Percentiles rank a stretch among this genome's conserved stretches.
phyloP scores from a whole-genome alignment of 2,888 invertebrate species.

The Choristoneura rosaceana region DNA sequence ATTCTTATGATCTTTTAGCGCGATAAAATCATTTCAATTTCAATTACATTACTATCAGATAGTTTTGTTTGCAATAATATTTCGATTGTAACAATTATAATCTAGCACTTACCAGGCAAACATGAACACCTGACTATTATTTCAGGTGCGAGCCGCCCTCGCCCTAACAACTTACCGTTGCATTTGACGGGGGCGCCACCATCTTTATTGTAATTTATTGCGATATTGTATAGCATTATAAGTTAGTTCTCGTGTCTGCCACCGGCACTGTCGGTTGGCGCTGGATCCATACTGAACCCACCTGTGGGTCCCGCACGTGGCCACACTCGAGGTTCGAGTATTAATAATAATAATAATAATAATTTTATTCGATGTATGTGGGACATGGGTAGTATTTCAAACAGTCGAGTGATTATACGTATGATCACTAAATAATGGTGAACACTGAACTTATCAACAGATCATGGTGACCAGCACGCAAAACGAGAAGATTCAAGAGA shows the following conservation, averaged over 20 bases:
- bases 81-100: conserved; percentile 1
- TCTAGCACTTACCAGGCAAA: background rate
- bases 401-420: background rate
- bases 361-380: too few species aligned
- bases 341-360: too few species aligned
- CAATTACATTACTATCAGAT: too few species aligned
- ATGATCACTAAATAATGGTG: background rate
- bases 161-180: background rate
- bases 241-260: background rate
- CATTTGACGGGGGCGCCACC: background rate
- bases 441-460: background rate
- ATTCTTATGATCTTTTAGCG: too few species aligned
- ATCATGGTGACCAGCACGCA: too few species aligned
- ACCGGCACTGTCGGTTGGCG: background rate
- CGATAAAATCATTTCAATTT: too few species aligned
- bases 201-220: background rate
- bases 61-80: background rate
- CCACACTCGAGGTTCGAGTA: background rate
- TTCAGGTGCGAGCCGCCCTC: background rate
- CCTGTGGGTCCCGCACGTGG: conserved; percentile 1
- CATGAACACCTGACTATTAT: background rate
- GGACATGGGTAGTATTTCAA: too few species aligned
- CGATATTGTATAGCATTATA: background rate
- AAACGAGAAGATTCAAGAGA: too few species aligned
- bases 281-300: background rate